Evolutionary conservation across 2,797 vertebrate species (phyloP).

Genomic region (Alectoris magna): DNA sequence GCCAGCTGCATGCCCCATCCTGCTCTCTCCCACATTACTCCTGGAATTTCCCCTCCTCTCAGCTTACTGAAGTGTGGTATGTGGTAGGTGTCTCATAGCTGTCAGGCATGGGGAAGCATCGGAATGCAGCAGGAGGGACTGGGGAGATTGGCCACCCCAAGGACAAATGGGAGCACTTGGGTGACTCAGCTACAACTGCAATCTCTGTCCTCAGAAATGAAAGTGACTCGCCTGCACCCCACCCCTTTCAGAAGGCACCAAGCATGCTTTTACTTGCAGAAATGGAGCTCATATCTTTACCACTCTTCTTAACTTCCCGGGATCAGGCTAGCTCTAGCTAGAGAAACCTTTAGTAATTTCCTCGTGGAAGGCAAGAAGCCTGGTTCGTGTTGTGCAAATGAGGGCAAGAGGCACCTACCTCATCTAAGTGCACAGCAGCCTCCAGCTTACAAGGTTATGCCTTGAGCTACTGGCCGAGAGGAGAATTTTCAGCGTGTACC

Average conservation of each 20-base stretch:
- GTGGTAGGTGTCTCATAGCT: slow-evolving; percentile 31
- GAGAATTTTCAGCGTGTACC: background rate
- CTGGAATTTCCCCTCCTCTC: slow-evolving; percentile 69
- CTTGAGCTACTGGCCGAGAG: background rate
- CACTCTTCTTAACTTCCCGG: background rate
- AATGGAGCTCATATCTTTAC: background rate
- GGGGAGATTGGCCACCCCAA: background rate
- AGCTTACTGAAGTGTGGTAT: background rate
- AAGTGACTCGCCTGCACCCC: background rate
- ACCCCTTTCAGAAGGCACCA: background rate
- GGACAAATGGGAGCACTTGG: background rate
- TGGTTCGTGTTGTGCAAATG: background rate
- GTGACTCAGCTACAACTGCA: slow-evolving; percentile 1
- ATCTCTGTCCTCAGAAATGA: background rate
- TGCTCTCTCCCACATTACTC: slow-evolving; percentile 32
- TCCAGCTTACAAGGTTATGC: background rate
- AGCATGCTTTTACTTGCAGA: slow-evolving; percentile 18
- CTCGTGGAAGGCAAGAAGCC: background rate
- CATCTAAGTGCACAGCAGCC: background rate
- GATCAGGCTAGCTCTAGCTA: background rate
- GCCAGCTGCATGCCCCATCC: slow-evolving; percentile 37
- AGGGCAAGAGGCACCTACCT: background rate
- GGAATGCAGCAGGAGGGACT: background rate
- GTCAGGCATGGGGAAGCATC: accelerated
- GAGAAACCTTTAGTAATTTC: slow-evolving; percentile 2